These are phyloP conservation scores for Perognathus longimembris DNA, from an alignment of 2,113 vertebrate species.

Conservation along the genomic window DNA sequence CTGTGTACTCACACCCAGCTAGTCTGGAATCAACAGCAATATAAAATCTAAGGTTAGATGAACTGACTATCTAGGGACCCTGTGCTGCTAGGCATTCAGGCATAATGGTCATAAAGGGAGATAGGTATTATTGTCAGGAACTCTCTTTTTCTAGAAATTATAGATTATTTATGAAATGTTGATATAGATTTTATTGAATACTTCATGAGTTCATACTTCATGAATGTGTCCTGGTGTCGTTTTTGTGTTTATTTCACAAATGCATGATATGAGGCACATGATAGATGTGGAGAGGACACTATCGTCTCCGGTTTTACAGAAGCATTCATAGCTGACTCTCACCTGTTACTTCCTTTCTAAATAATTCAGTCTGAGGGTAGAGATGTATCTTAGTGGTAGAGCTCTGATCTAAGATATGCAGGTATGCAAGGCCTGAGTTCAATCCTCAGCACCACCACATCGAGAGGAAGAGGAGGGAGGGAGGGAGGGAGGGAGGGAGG, in stretches of 20 bases:
- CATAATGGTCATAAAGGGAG: not conserved
- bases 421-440: not conserved
- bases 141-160: conserved; percentile 19
- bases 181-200: not conserved
- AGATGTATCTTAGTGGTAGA: not conserved
- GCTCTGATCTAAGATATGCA: no score
- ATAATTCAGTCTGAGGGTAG: not conserved
- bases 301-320: not conserved
- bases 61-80: not conserved
- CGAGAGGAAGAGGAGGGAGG: not conserved
- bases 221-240: not conserved
- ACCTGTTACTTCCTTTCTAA: not conserved
- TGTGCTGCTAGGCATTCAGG: not conserved
- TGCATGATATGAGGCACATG: not conserved
- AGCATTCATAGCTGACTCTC: not conserved
- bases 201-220: not conserved
- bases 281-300: not conserved
- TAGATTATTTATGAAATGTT: conserved; percentile 10
- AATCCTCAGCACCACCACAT: not conserved
- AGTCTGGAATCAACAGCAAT: not conserved
- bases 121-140: not conserved
- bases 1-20: not conserved
- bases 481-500: no score
- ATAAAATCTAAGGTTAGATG: not conserved
- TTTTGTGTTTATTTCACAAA: not conserved